Conservation (phyloP, 2,797 vertebrate species). For the Parotocinclus haroldoi region DNA sequence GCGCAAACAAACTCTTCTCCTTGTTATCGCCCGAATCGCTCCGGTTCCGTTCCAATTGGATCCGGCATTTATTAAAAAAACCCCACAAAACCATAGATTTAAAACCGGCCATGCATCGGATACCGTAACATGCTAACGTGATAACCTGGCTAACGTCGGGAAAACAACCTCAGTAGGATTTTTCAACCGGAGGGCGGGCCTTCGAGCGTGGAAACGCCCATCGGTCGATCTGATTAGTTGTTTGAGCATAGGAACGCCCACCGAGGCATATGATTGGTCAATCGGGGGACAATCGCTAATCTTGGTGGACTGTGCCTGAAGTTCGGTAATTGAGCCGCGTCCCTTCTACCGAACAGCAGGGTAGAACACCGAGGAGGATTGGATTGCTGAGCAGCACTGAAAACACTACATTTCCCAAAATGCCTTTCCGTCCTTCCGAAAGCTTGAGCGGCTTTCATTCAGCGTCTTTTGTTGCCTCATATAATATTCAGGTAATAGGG, state of each 20-base stretch:
- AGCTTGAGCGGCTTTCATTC: too few relatives aligned
- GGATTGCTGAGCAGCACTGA: too few relatives aligned
- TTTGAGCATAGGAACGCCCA: conserved; percentile 10
- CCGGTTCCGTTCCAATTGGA: not conserved
- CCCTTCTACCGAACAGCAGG: too few relatives aligned
- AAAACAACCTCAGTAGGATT: conserved; percentile 50
- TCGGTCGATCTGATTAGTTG: not conserved
- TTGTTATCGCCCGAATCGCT: not conserved
- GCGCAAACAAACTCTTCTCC: not conserved
- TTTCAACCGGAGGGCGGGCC: conserved; percentile 28
- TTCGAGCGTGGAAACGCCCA: not conserved
- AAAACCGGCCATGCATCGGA: conserved; percentile 33
- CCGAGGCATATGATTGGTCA: conserved; percentile 11
- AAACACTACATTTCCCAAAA: too few relatives aligned
- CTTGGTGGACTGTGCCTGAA: not conserved
- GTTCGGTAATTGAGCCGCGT: too few relatives aligned
- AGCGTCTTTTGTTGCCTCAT: too few relatives aligned
- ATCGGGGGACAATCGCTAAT: not conserved
- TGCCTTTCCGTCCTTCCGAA: too few relatives aligned
- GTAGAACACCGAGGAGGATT: too few relatives aligned
- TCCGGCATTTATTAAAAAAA: too few relatives aligned
- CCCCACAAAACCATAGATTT: not conserved
- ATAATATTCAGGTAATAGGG: too few relatives aligned
- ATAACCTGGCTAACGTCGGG: conserved; percentile 52
- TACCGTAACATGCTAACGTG: conserved; percentile 47